Evolutionary conservation across 2,797 vertebrate genomes (phyloP).

Genomic region (Sphenopsis melanotis): DNA sequence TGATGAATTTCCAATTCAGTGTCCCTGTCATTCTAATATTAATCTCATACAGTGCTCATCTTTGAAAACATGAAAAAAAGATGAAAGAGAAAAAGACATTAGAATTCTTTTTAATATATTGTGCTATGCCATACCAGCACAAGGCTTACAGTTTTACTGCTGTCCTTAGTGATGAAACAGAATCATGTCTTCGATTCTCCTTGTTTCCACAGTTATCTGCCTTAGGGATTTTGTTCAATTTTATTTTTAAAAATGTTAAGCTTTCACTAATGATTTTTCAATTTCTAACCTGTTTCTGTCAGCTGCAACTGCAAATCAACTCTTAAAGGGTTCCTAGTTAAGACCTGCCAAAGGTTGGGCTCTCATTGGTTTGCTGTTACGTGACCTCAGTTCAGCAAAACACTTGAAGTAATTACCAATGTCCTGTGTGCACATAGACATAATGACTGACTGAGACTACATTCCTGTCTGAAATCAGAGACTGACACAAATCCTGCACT

Average conservation of each 20-base stretch:
- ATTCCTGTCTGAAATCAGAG: not conserved
- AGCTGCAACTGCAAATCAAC: not conserved
- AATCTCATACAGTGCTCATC: conserved; percentile 9
- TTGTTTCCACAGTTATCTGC: conserved; percentile 22
- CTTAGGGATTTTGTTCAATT: conserved; percentile 44
- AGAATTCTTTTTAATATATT: conserved; percentile 51
- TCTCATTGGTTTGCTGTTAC: not conserved
- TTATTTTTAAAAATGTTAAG: conserved; percentile 17
- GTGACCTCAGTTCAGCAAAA: not conserved
- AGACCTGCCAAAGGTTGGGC: not conserved
- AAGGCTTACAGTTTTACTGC: conserved; percentile 12
- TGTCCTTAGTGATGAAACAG: conserved; percentile 34
- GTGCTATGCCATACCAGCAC: conserved; percentile 2
- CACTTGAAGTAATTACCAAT: not conserved
- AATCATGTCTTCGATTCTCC: not conserved
- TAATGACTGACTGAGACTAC: not conserved
- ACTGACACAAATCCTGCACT: not conserved
- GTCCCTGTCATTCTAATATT: conserved; percentile 41
- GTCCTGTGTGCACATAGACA: not conserved
- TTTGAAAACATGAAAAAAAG: conserved; percentile 48
- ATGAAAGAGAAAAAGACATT: conserved; percentile 44
- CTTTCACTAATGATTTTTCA: conserved; percentile 34
- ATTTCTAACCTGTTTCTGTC: not conserved
- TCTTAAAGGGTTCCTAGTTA: not conserved
- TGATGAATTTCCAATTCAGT: not conserved